Evolutionary conservation across 2,888 invertebrate genomes (phyloP), one percentile per base, ranked within the genome.

Genomic region (Leucophora obtusa): DNA sequence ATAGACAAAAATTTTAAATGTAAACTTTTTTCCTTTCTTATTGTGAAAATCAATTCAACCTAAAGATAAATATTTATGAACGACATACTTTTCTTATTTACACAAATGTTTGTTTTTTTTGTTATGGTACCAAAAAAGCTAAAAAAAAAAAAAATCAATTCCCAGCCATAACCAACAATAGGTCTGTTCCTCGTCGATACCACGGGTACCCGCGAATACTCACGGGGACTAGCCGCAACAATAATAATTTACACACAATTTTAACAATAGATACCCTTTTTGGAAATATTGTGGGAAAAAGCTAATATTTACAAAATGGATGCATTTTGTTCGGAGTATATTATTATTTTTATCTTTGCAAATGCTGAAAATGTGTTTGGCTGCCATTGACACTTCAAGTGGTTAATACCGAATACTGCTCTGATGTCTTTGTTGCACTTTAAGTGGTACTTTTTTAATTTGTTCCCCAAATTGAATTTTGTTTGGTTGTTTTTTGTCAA

Each of bases 321-420:
- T 65, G 17, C 38, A 38, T 50, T 33, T 60, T 38, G 10, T 38
- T 38, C 38, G 11, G 38, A 38, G 7, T 38, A 38, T 38, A 11
- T 11, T 38, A 2, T 10, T 38, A 38, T 38, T 38, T 38, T 38
- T 38, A 11, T 38, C 38, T 38, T 38, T 38, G 1, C 38, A 38
- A 38, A 38, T 38, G 38, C 7, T 38, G 14, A 38, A 38, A n/a
- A 35, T 54, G 24, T 43, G 54, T 54, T 33, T 75, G 62, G 38
- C 79, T 75, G 79, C 62, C 71, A 79, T 79, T 75, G 75, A 75
- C 75, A 80, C 62, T 75, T 75, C 51, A 79, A 79, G 68, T 68
- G 71, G 71, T 66, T 73, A 18, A 14, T 38, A 18, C 18, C 14
- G 33, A 18, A 66, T 66, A 56, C 38, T 63, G 1, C 28, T 28